Base-by-base conservation (phyloP, 2,888 invertebrate species). In the Orgyia antiqua region DNA sequence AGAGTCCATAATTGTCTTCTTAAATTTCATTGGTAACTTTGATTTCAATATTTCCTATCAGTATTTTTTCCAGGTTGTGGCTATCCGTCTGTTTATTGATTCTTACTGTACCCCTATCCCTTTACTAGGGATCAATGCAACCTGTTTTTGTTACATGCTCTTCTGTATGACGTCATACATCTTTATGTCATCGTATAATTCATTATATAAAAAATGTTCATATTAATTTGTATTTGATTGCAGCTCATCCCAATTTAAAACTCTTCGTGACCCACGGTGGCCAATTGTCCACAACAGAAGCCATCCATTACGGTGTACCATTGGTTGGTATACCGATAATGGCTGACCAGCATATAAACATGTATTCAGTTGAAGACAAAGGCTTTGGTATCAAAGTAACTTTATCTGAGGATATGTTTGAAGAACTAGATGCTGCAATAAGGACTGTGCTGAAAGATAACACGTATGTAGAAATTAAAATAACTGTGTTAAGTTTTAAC, bases 251-350 rank as follows among this genome's bases (percentile, higher is more conserved):
- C 0, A 79, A 78, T 20, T 27, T 67, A 1, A 70, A 59, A 19
- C 30, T 78, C 1, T 80, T 79, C 41, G 65, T 80, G 13, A 71
- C 77, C 0, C 79, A 79, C 13, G 79, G 80, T n/a, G 80, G 80
- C 6, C 71, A 64, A 27, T 45, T 80, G 0, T 80, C 80, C 0
- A 74, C 70, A 0, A 68, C 69, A 4, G 80, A 80, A 50, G 63
- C 79, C 0, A 47, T 78, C 30, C 69, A 79, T 39, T 69, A 58
- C 19, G 79, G 72, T n/a, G 66, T 77, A n/a, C 79, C 80, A 5
- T 35, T 77, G 0, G 61, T 80, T 0, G 80, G 80, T 5, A 48
- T 80, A 1, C 79, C 80, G 1, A 51, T 74, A 0, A 40, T 66
- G 13, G 72, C 58, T 11, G 80, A 82, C 24, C 80, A 82, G 41